phyloP scores from a whole-genome alignment of 1,140 invertebrate genomes.

The Halictus rubicundus region DNA sequence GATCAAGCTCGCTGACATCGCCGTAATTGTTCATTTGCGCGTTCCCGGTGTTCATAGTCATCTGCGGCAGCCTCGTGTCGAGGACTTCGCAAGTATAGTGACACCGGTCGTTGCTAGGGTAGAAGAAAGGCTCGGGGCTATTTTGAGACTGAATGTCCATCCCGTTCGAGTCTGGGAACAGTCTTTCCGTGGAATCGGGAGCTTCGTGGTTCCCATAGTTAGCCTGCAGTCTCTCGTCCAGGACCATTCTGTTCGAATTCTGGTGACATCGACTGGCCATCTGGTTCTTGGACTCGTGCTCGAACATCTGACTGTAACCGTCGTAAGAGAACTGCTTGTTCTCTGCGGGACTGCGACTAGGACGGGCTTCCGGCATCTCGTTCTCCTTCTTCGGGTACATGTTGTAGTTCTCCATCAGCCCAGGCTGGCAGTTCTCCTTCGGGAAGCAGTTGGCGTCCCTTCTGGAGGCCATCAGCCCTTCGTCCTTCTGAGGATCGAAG shows the following conservation, averaged over 20 bases:
- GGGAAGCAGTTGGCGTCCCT: constrained; percentile 59
- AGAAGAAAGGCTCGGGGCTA: constrained; percentile 74
- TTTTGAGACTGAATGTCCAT: constrained; percentile 66
- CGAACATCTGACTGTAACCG: constrained; percentile 67
- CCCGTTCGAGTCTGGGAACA: constrained; percentile 59
- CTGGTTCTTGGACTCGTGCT: constrained; percentile 59
- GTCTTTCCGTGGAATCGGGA: constrained; percentile 59
- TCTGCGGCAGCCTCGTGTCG: constrained; percentile 71
- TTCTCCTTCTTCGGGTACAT: constrained; percentile 46
- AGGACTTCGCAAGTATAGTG: constrained; percentile 77
- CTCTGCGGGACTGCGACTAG: constrained; percentile 57
- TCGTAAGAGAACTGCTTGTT: constrained; percentile 61
- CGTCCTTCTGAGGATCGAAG: constrained; percentile 67
- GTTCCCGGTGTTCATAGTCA: constrained; percentile 40
- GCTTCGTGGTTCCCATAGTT: constrained; percentile 67
- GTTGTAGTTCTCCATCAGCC: constrained; percentile 27
- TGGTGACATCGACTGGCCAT: constrained; percentile 50
- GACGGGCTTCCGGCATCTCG: constrained; percentile 43
- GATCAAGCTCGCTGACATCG: constrained; percentile 71
- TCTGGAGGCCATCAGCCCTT: constrained; percentile 53
- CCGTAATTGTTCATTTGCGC: constrained; percentile 50
- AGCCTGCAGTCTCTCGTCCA: constrained; percentile 61
- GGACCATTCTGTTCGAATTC: constrained; percentile 28
- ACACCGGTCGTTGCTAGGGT: constrained; percentile 72
- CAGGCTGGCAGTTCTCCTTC: constrained; percentile 53